Base-by-base conservation (phyloP, 2,797 vertebrate species). In the Dromococcyx pavoninus region DNA sequence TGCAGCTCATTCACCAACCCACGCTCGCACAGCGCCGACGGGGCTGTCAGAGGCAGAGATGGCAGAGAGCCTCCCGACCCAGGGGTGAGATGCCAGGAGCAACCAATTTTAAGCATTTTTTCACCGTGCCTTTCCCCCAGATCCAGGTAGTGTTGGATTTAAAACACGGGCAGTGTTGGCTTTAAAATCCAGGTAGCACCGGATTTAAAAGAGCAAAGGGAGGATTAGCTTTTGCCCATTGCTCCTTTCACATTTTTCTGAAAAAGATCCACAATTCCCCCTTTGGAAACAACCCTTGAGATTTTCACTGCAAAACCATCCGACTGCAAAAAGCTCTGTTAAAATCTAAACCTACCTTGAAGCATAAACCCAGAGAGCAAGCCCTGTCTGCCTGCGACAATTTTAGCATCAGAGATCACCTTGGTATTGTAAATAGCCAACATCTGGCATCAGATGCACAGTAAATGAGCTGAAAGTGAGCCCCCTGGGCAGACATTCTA, bases 391-490 rank as follows among this genome's bases (percentile, higher is more conserved):
- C 71, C 56, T 79, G 89, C 0, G 32, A 92, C 89, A 88, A 84
- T 76, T 89, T 85, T 67, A 93, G 85, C 82, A 81, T 71, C 87
- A 73, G 66, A 95, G 87, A 89, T 95, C 92, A 93, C 92, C 89
- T 91, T 91, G 91, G 73, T 69, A 27, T 32, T 92, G 82, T 81
- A 86, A 94, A 94, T 91, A 94, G 66, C 92, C 91, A 95, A 95
- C 94, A 94, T 89, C 92, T 95, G 95, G 89, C 85, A 92, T 84
- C 48, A 19, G 85, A 80, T 10, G 50, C 81, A 64, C 70, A 73
- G 76, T 28, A 69, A 91, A 86, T 70, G 91, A 92, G 91, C 83
- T 88, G 87, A 81, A 89, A 89, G 91, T 32, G 83, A 96, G 76
- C 70, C 94, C 83, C 89, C 67, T 53, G 79, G 91, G 92, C 83